These are phyloP conservation scores for Strigamia transsilvanica DNA, from an alignment of 2,888 invertebrate genomes.

Conservation along the genomic window DNA sequence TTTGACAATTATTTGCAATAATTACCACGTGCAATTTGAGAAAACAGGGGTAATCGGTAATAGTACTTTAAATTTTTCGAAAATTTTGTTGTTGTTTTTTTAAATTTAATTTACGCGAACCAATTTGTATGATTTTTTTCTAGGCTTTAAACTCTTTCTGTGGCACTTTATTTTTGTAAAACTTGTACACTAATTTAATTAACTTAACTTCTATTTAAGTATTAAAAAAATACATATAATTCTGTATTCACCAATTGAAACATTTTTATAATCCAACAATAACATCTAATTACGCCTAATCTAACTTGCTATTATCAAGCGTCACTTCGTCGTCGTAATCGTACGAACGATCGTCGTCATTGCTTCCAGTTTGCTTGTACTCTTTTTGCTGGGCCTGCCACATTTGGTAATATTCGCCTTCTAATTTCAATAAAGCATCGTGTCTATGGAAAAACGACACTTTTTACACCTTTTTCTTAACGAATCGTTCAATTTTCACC, in stretches of 20 bases:
- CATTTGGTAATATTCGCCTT: constrained; percentile 87
- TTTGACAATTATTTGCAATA: constrained; percentile 12
- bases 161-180: constrained; percentile 20
- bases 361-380: constrained; percentile 57
- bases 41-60: constrained; percentile 17
- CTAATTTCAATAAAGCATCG: constrained; percentile 73
- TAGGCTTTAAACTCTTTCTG: neutral
- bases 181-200: constrained; percentile 18
- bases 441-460: constrained; percentile 69
- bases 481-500: constrained; percentile 41
- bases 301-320: neutral
- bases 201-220: constrained; percentile 1
- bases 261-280: neutral
- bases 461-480: constrained; percentile 27
- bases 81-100: too few relatives aligned
- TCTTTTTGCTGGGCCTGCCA: constrained; percentile 85
- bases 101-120: neutral
- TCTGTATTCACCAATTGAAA: neutral
- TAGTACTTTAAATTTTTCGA: neutral
- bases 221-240: neutral
- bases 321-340: neutral
- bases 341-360: neutral
- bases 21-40: constrained; percentile 1
- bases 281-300: neutral
- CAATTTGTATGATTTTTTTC: neutral